These are phyloP conservation scores for Noctuana brunneofusca DNA, from an alignment of 2,888 invertebrate genomes.

Conservation along the genomic window DNA sequence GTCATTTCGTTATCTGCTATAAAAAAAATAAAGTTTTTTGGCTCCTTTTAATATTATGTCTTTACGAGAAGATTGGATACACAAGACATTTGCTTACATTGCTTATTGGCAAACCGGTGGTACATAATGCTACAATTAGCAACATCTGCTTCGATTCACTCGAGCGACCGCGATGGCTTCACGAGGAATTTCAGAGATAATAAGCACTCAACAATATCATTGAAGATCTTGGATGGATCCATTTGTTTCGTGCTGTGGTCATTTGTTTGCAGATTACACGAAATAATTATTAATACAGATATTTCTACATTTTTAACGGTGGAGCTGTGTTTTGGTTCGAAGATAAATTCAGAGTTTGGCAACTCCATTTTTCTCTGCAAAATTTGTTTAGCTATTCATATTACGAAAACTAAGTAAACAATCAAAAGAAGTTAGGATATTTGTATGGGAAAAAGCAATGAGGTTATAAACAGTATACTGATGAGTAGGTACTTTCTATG, in stretches of 20 bases:
- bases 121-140: slow-evolving; percentile 43
- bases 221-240: slow-evolving; percentile 5
- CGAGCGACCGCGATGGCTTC: slow-evolving; percentile 35
- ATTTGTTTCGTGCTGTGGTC: background rate
- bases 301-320: background rate
- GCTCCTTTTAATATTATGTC: too few species aligned
- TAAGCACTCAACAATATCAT: slow-evolving; percentile 1
- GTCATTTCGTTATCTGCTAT: too few species aligned
- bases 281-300: background rate
- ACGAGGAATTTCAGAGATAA: slow-evolving; percentile 12
- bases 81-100: background rate
- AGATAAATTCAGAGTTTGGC: too few species aligned
- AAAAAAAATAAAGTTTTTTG: too few species aligned
- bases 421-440: too few species aligned
- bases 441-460: background rate
- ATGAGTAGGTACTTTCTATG: background rate
- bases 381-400: too few species aligned
- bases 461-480: background rate
- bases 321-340: background rate
- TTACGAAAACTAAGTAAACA: too few species aligned
- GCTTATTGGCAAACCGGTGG: background rate
- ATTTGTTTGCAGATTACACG: background rate
- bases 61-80: background rate
- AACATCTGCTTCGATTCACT: slow-evolving; percentile 41
- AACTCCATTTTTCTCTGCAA: too few species aligned